phyloP scores from a whole-genome alignment of 2,797 vertebrate genomes.

The Chelidonichthys spinosus region DNA sequence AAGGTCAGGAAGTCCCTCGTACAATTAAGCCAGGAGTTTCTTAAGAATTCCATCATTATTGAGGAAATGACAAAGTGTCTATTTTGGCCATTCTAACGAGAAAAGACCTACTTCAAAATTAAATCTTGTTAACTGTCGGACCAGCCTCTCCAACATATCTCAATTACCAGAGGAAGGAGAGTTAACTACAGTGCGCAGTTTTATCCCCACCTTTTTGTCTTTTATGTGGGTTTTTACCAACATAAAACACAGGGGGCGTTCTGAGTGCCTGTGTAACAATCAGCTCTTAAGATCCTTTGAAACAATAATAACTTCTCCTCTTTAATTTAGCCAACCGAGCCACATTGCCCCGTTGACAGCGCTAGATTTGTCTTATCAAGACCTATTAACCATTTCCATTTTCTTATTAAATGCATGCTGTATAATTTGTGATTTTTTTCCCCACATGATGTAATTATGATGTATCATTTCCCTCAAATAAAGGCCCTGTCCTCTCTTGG shows the following conservation, averaged over 20 bases:
- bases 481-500: conserved; percentile 79
- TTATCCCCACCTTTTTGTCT: not conserved
- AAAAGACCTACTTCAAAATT: conserved; percentile 63
- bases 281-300: conserved; percentile 65
- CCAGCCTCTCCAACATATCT: conserved; percentile 64
- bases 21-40: conserved; percentile 84
- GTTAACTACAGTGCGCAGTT: conserved; percentile 60
- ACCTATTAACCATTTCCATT: conserved; percentile 82
- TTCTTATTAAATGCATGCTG: conserved; percentile 82
- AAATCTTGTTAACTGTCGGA: conserved; percentile 65
- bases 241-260: not conserved
- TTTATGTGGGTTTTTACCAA: conserved; percentile 1
- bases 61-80: conserved; percentile 72
- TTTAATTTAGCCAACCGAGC: conserved; percentile 74
- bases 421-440: conserved; percentile 80
- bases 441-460: conserved; percentile 82
- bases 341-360: conserved; percentile 63
- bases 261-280: conserved; percentile 44
- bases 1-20: conserved; percentile 85
- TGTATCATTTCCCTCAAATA: conserved; percentile 84
- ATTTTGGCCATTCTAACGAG: conserved; percentile 68
- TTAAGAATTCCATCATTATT: conserved; percentile 75
- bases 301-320: conserved; percentile 78
- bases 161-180: conserved; percentile 69
- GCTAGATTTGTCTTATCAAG: conserved; percentile 80